Conservation (phyloP, 2,113 vertebrate genomes). For the Sylvietta virens region DNA sequence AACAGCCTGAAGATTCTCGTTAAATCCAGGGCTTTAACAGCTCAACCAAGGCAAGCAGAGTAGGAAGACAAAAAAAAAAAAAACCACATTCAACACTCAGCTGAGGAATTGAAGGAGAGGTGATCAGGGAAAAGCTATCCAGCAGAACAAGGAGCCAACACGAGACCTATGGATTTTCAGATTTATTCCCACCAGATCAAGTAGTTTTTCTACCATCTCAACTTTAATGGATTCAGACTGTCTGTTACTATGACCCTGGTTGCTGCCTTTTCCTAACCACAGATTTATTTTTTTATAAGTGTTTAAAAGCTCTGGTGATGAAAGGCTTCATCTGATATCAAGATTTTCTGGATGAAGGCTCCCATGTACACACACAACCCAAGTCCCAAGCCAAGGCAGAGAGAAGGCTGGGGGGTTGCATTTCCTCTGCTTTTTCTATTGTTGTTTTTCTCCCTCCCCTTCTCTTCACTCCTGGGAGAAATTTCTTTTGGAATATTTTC, state of each 20-base stretch:
- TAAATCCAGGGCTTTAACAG: conserved; percentile 34
- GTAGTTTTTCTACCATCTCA: neutral
- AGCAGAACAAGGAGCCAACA: neutral
- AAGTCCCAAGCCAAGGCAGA: neutral
- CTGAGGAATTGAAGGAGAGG: neutral
- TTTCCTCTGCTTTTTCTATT: neutral
- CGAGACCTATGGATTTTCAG: neutral
- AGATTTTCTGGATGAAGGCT: neutral
- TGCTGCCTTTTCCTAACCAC: neutral
- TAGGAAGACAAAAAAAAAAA: neutral
- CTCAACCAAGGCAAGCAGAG: neutral
- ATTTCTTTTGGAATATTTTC: neutral
- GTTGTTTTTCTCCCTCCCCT: neutral
- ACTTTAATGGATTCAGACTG: neutral
- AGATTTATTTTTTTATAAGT: neutral
- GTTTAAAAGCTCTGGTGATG: neutral
- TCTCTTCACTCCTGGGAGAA: neutral
- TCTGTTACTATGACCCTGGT: neutral
- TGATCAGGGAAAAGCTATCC: neutral
- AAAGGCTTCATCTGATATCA: neutral
- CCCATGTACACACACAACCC: too few species aligned
- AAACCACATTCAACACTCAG: neutral
- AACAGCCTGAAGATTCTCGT: conserved; percentile 34
- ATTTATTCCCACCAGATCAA: neutral
- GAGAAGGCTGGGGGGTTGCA: neutral